phyloP scores from a whole-genome alignment of 1,140 invertebrate genomes.

The Ridgeia piscesae region DNA sequence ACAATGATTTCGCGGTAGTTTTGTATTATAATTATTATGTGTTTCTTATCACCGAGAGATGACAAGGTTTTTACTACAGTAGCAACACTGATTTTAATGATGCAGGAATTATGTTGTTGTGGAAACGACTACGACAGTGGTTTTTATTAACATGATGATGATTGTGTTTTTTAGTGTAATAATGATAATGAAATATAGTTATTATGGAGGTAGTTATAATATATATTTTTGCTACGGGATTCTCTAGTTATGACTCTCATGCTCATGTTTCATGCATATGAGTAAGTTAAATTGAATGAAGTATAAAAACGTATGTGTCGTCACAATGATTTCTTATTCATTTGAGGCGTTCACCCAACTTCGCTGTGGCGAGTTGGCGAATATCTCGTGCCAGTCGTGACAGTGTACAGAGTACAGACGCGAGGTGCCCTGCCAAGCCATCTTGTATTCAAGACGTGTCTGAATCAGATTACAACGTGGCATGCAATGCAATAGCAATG shows the following conservation, averaged over 20 bases:
- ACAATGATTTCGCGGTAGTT: too few species aligned
- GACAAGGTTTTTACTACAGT: too few species aligned
- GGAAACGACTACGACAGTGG: neutral
- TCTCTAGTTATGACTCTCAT: neutral
- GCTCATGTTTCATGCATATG: neutral
- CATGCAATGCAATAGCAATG: neutral
- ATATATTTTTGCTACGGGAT: neutral
- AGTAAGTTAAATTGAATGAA: too few species aligned
- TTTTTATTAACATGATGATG: neutral
- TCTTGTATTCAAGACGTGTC: neutral
- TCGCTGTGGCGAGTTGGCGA: neutral
- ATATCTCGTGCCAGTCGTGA: neutral
- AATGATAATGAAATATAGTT: too few species aligned
- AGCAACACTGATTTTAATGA: too few species aligned
- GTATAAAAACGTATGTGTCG: neutral
- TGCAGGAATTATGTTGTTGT: too few species aligned
- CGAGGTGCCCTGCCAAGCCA: neutral
- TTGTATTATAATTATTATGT: too few species aligned
- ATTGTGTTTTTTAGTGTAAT: neutral
- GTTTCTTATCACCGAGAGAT: too few species aligned
- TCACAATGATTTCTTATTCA: neutral
- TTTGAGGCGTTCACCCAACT: neutral
- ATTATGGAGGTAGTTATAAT: neutral
- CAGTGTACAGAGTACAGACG: neutral
- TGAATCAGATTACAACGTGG: neutral